Conservation (phyloP, 2,888 invertebrate species). For the Ceramica pisi region DNA sequence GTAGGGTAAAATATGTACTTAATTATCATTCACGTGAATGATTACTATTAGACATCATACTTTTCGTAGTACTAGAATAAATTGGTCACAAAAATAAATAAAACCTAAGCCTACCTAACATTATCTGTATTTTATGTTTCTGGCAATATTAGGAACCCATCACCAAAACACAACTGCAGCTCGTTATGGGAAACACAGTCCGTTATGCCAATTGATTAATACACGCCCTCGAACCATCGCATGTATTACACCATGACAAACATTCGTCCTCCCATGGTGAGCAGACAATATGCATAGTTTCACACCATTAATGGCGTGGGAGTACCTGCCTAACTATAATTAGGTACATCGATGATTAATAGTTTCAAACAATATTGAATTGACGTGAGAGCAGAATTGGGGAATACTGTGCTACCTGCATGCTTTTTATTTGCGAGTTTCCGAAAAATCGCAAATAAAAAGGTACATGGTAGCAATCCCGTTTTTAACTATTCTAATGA, state of each 20-base stretch:
- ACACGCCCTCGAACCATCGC: conserved; percentile 39
- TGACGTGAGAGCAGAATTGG: background rate
- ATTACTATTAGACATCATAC: too few species aligned
- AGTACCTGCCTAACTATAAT: conserved; percentile 27
- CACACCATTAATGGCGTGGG: conserved; percentile 56
- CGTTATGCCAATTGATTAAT: conserved; percentile 66
- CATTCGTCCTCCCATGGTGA: conserved; percentile 56
- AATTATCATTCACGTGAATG: too few species aligned
- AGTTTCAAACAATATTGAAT: conserved; percentile 7
- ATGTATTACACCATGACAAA: conserved; percentile 25
- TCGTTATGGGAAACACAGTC: conserved; percentile 60
- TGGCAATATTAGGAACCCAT: background rate
- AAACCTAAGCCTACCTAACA: background rate
- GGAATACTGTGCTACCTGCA: background rate
- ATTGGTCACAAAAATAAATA: background rate
- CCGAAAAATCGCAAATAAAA: too few species aligned
- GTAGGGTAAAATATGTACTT: too few species aligned
- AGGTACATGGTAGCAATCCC: too few species aligned
- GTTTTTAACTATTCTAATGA: too few species aligned
- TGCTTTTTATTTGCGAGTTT: too few species aligned
- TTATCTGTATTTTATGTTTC: background rate
- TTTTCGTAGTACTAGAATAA: background rate
- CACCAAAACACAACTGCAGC: conserved; percentile 16
- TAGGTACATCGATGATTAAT: conserved; percentile 37
- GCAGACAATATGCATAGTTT: conserved; percentile 55